Conservation (phyloP, 2,888 invertebrate genomes). For the Hoplodrina ambigua region DNA sequence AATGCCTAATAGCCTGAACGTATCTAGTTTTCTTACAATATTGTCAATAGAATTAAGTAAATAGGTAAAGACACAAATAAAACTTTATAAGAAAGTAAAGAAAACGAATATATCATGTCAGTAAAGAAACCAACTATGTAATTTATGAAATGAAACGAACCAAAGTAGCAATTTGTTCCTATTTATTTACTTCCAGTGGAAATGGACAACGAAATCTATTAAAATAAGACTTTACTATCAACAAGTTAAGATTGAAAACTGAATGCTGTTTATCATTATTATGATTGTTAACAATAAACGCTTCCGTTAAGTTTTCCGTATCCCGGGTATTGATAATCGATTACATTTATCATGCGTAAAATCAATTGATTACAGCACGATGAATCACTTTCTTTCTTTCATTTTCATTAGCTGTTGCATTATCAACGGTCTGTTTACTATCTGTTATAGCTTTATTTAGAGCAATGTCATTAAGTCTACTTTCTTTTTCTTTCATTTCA, state of each 20-base stretch:
- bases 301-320: conserved; percentile 77
- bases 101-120: conserved; percentile 16
- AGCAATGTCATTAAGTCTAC: conserved; percentile 58
- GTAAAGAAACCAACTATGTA: conserved; percentile 28
- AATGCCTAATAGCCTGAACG: no score
- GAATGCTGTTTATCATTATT: conserved; percentile 20
- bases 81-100: conserved; percentile 3
- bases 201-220: conserved; percentile 5
- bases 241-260: conserved; percentile 22
- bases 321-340: conserved; percentile 69
- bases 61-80: neutral
- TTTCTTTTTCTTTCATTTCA: conserved; percentile 58
- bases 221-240: conserved; percentile 25
- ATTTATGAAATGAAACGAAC: conserved; percentile 34
- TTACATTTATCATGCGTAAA: conserved; percentile 76
- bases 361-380: conserved; percentile 77
- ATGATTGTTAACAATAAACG: conserved; percentile 58
- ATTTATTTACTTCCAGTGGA: conserved; percentile 36
- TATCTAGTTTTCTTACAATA: neutral
- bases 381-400: conserved; percentile 67
- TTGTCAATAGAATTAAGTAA: neutral
- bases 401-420: conserved; percentile 68
- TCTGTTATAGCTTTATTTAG: conserved; percentile 68
- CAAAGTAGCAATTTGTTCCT: conserved; percentile 21
- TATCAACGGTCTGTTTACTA: conserved; percentile 76